Base-by-base conservation (phyloP, 2,113 vertebrate species). In the Lanius ludovicianus region DNA sequence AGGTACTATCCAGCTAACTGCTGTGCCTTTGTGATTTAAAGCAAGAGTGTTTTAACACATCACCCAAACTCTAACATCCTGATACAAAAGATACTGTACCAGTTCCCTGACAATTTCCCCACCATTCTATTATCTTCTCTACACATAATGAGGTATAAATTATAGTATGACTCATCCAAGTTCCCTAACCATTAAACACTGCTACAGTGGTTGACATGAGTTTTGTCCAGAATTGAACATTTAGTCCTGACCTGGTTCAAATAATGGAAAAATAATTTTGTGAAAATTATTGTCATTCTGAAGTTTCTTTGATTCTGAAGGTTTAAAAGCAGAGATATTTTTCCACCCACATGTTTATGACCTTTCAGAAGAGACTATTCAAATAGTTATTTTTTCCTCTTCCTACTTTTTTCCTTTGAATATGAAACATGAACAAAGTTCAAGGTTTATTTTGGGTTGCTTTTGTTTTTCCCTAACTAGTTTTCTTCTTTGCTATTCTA, bases 281-380 rank as follows among this genome's bases (percentile, higher is more conserved):
- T 64, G 80, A 88, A 90, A 68, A 60, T 11, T 55, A 46, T 91
- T 89, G 47, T 65, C 65, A 53, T 87, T 84, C 52, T 87, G 86
- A 92, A 95, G 28, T 47, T 74, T 77, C 44, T 81, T 87, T 89
- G 41, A 87, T 75, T 84, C 46, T 87, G 47, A 74, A 84, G 13
- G 7, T 30, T 92, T 67, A 87, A 62, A 47, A 90, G 31, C 31
- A 9, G 55, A 67, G 47, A 50, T 59, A 75, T 87, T 39, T 88
- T 84, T 94, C 73, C 41, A 81, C 30, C 42, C 35, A 77, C 49
- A 17, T 71, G 22, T 93, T 94, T 87, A 35, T 94, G 89, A 95
- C 92, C 78, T 94, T 94, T 97, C 39, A 60, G 62, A 94, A 91
- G 59, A 91, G 24, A 84, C 49, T 88, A 90, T 63, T 89, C 69